phyloP scores from a whole-genome alignment of 2,113 vertebrate species.

The Crotalus horridus region DNA sequence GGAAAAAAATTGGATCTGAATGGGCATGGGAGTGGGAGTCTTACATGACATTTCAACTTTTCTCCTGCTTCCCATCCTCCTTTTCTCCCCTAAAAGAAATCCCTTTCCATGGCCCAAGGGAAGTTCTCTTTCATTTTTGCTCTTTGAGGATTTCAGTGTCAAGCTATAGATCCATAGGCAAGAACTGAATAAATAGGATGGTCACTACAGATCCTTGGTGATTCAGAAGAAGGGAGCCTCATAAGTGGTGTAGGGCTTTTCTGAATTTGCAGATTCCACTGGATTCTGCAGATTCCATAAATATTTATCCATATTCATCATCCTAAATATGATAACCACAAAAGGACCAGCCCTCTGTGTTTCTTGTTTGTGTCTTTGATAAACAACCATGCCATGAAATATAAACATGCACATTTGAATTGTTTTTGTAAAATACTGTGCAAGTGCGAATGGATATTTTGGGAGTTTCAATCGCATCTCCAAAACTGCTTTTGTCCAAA shows the following conservation, averaged over 20 bases:
- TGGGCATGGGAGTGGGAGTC: conserved; percentile 14
- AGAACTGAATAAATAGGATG: not conserved
- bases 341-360: not conserved
- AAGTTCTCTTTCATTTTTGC: not conserved
- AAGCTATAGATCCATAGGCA: not conserved
- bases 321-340: not conserved
- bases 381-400: not conserved
- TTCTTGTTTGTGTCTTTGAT: not conserved
- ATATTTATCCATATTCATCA: not conserved
- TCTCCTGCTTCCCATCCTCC: not conserved
- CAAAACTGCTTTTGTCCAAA: not conserved
- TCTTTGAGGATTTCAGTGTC: not conserved
- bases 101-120: not conserved
- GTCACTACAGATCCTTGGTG: not conserved
- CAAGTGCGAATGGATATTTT: conserved; percentile 29
- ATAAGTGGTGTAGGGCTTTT: not conserved
- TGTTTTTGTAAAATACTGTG: not conserved
- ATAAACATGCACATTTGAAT: not conserved
- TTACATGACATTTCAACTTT: conserved; percentile 34
- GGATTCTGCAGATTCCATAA: too few relatives aligned
- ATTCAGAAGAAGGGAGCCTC: not conserved
- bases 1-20: not conserved
- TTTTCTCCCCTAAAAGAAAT: not conserved
- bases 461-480: conserved; percentile 42
- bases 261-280: not conserved